Evolutionary conservation across 2,113 vertebrate genomes (phyloP).

Genomic region (Malurus elegans): DNA sequence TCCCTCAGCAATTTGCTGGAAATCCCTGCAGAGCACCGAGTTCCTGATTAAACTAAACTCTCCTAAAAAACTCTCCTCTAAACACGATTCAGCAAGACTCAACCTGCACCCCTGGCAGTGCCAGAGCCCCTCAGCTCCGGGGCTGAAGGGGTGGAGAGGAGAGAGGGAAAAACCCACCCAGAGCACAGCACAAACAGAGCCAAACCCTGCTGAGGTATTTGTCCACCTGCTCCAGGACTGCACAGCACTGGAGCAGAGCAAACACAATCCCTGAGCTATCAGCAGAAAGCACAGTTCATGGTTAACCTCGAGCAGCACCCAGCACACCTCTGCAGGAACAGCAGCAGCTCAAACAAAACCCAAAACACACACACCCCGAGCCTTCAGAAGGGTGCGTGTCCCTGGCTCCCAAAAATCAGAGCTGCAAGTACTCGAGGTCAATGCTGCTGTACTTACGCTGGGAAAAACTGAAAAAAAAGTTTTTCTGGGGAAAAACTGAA

Average conservation of each 20-base stretch:
- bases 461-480: not conserved
- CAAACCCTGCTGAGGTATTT: constrained; percentile 54
- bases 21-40: not conserved
- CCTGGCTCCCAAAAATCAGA: not conserved
- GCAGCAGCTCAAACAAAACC: constrained; percentile 31
- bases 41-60: not conserved
- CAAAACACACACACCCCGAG: not conserved
- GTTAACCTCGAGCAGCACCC: constrained; percentile 47
- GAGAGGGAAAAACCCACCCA: constrained; percentile 2
- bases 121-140: not conserved
- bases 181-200: constrained; percentile 29
- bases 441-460: not conserved
- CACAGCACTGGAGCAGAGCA: constrained; percentile 39
- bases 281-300: constrained; percentile 48
- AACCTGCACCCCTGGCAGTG: not conserved
- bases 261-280: constrained; percentile 43
- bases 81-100: not conserved
- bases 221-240: constrained; percentile 53
- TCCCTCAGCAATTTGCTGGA: not conserved
- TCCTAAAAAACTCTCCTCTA: not conserved
- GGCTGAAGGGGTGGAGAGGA: not conserved
- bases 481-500: not conserved
- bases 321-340: constrained; percentile 20
- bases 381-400: not conserved
- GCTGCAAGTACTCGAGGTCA: not conserved